Base-by-base conservation (phyloP, 1,140 invertebrate species). In the Hirudo medicinalis region DNA sequence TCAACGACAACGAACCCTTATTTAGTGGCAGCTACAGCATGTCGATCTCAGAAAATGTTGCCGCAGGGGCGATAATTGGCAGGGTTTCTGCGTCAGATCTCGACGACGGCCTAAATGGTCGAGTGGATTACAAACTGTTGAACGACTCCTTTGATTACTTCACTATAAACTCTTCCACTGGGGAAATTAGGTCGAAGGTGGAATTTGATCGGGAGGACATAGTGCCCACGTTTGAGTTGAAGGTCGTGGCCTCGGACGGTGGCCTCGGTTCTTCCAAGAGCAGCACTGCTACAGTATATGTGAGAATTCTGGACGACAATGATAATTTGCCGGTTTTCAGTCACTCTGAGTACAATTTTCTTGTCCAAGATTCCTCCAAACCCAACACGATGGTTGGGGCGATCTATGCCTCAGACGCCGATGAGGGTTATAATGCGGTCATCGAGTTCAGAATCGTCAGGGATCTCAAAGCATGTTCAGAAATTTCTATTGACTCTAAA, bases 241-340 rank as follows among this genome's bases (percentile, higher is more conserved):
- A 36, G 27, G 71, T 57, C 75, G 71, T 36, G 66, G 79, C 92
- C 43, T n/a, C n/a, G n/a, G n/a, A n/a, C n/a, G n/a, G n/a, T n/a
- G n/a, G n/a, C n/a, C n/a, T n/a, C n/a, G n/a, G n/a, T n/a, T n/a
- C n/a, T n/a, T n/a, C n/a, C n/a, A n/a, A n/a, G n/a, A n/a, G n/a
- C n/a, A n/a, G n/a, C n/a, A n/a, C n/a, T n/a, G n/a, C n/a, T n/a
- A 90, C 87, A 69, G 87, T 95, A 63, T 83, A 87, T 69, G 89
- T 94, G 70, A 92, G 20, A 4, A 66, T 74, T 19, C 60, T 22
- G 2, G 66, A 72, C 49, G 15, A 72, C 22, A 54, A 74, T 49
- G 71, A 74, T 25, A 71, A 72, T 43, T 19, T n/a, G 13, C 73
- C 71, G n/a, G 20, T 20, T 17, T 73, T 73, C 68, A 60, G 3